Evolutionary conservation across 2,888 invertebrate species (phyloP).

Genomic region (Hypena proboscidalis): DNA sequence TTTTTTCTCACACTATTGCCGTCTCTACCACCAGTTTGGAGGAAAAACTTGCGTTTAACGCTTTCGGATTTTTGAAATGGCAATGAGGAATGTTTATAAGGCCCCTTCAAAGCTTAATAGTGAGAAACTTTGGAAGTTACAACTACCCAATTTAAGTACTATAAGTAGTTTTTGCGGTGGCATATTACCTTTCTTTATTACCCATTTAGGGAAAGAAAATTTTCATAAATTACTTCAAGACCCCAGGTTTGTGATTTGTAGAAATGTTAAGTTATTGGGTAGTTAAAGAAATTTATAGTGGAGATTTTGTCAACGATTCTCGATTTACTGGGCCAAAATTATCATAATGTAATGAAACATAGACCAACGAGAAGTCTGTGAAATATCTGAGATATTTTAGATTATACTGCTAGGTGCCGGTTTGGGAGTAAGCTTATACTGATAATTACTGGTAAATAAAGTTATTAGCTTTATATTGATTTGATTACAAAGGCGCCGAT

Average conservation of each 20-base stretch:
- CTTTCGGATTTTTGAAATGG: slow-evolving; percentile 42
- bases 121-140: slow-evolving; percentile 34
- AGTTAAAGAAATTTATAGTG: slow-evolving; percentile 1
- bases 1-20: not conserved
- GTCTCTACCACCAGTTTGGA: slow-evolving; percentile 13
- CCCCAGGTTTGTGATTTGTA: not conserved
- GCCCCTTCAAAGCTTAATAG: slow-evolving; percentile 26
- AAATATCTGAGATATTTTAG: not conserved
- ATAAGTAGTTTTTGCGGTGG: slow-evolving; percentile 27
- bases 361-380: not conserved
- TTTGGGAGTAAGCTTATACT: too few species aligned
- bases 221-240: not conserved
- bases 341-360: not conserved
- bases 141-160: slow-evolving; percentile 29
- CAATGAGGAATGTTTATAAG: slow-evolving; percentile 47
- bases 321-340: not conserved
- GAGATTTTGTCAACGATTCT: not conserved
- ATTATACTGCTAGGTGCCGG: too few species aligned
- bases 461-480: too few species aligned
- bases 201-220: not conserved
- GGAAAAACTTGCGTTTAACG: slow-evolving; percentile 53
- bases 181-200: slow-evolving; percentile 7
- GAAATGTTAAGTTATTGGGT: not conserved
- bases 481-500: too few species aligned
- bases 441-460: too few species aligned